Conservation (phyloP, 2,888 invertebrate species). For the Pseudococcus jackbeardsleyi region DNA sequence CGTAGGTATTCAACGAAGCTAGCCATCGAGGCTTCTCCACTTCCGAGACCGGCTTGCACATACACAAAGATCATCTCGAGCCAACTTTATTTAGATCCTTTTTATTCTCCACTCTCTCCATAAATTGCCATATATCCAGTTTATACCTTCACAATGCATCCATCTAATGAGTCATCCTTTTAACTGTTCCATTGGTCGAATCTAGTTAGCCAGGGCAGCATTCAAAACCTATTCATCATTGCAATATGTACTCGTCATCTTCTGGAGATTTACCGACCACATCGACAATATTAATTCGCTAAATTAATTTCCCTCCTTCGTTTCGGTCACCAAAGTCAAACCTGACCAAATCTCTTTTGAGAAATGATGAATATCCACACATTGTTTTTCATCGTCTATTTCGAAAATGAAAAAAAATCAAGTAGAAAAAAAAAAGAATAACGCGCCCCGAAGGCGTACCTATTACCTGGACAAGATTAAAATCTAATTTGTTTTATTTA, state of each 20-base stretch:
- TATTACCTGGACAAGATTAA: slow-evolving; percentile 44
- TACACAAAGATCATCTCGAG: neutral
- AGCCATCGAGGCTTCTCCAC: slow-evolving; percentile 5
- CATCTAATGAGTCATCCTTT: neutral
- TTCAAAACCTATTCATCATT: neutral
- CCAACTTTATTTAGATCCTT: neutral
- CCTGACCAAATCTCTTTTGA: neutral
- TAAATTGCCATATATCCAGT: neutral
- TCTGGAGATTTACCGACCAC: neutral
- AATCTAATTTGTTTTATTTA: slow-evolving; percentile 47
- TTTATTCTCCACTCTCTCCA: neutral
- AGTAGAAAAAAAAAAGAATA: neutral
- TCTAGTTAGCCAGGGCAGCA: neutral
- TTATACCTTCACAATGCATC: neutral
- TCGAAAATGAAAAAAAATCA: neutral
- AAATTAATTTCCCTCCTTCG: neutral
- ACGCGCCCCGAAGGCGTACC: slow-evolving; percentile 21
- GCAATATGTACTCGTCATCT: slow-evolving; percentile 5
- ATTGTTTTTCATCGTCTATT: slow-evolving; percentile 30
- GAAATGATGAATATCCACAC: slow-evolving; percentile 35
- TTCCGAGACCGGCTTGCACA: neutral
- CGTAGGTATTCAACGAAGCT: neutral
- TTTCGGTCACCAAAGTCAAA: neutral
- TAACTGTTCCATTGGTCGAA: neutral
- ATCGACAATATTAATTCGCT: neutral